phyloP scores from a whole-genome alignment of 2,888 invertebrate species.

The Ariolimax columbianus region DNA sequence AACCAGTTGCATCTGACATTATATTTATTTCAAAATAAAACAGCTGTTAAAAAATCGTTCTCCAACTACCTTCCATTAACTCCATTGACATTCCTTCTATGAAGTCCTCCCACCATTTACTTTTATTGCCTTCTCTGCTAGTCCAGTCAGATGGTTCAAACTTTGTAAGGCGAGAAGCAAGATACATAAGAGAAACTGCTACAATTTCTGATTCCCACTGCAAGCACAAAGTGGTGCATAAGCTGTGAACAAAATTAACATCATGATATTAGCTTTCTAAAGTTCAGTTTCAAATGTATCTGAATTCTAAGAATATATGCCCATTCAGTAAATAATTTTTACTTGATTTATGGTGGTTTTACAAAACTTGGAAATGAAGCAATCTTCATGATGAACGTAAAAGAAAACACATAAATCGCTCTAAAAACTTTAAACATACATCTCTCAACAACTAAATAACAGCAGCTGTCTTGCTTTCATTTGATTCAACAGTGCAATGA shows the following conservation, averaged over 20 bases:
- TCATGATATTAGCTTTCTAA: not conserved
- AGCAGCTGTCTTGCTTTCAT: too few relatives aligned
- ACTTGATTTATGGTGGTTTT: too few relatives aligned
- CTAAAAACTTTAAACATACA: too few relatives aligned
- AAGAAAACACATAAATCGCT: too few relatives aligned
- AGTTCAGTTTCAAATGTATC: too few relatives aligned
- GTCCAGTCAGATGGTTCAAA: constrained; percentile 96
- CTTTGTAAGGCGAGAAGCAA: constrained; percentile 96
- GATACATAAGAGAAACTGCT: constrained; percentile 96
- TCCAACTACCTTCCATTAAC: constrained; percentile 86
- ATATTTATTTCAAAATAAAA: too few relatives aligned
- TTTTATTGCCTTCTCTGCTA: constrained; percentile 84
- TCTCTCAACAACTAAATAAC: too few relatives aligned
- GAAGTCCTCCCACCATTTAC: constrained; percentile 97
- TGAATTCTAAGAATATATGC: too few relatives aligned
- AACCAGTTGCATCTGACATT: not conserved
- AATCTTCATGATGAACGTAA: not conserved
- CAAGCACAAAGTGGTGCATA: constrained; percentile 96
- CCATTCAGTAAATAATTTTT: not conserved
- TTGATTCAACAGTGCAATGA: too few relatives aligned
- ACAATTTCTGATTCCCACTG: constrained; percentile 99
- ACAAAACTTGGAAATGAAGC: too few relatives aligned
- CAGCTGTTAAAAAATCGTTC: not conserved
- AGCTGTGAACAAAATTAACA: constrained; percentile 80
- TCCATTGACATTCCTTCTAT: constrained; percentile 96